phyloP scores from a whole-genome alignment of 1,140 invertebrate genomes.

The Neodiprion pinetum region DNA sequence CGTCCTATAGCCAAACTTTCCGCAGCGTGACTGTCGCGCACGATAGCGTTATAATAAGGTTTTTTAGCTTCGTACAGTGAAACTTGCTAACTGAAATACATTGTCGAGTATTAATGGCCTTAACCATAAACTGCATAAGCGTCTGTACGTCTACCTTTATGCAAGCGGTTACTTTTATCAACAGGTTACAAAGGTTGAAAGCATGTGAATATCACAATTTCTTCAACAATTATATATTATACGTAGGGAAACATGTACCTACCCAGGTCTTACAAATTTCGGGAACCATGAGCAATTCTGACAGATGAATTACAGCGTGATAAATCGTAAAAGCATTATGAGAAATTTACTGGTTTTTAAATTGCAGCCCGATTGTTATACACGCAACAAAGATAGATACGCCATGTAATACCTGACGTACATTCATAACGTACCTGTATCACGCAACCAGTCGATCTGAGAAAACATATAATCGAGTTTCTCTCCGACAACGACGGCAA shows the following conservation, averaged over 20 bases:
- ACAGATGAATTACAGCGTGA: background rate
- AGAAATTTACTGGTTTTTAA: background rate
- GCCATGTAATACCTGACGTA: background rate
- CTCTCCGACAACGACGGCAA: too few species aligned
- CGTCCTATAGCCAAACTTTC: constrained; percentile 22
- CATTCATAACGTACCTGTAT: background rate
- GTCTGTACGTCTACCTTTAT: too few species aligned
- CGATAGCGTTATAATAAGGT: constrained; percentile 30
- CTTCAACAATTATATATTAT: too few species aligned
- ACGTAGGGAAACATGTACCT: too few species aligned
- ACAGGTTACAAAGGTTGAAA: too few species aligned
- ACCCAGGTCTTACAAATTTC: too few species aligned
- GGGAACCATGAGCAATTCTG: too few species aligned
- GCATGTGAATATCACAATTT: too few species aligned
- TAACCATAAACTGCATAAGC: background rate
- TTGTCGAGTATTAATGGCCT: constrained; percentile 14
- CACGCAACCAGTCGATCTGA: background rate
- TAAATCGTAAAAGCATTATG: background rate
- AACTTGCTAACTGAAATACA: constrained; percentile 34
- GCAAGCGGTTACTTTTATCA: too few species aligned
- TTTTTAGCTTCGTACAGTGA: constrained; percentile 15
- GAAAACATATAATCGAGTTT: constrained; percentile 4
- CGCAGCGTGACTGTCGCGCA: constrained; percentile 19
- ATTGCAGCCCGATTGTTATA: background rate
- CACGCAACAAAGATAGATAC: background rate